These are phyloP conservation scores for Sphyrna mokarran DNA, from an alignment of 2,113 vertebrate genomes.

Conservation along the genomic window DNA sequence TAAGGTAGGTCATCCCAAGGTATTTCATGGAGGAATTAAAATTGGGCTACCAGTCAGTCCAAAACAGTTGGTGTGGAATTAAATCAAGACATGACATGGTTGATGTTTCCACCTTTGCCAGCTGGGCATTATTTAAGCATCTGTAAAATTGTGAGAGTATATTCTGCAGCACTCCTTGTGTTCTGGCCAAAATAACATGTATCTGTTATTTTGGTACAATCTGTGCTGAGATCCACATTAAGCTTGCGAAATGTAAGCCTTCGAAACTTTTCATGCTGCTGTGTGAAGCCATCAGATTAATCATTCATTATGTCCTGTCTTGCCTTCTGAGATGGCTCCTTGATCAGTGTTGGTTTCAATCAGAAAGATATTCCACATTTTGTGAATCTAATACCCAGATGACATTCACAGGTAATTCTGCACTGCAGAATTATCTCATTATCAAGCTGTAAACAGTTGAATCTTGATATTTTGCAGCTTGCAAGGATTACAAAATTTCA, in stretches of 20 bases:
- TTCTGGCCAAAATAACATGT: background rate
- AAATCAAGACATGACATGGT: background rate
- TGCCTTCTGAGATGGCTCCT: background rate
- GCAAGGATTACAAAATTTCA: background rate
- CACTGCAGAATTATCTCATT: background rate
- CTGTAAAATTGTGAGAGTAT: background rate
- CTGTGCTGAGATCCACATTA: background rate
- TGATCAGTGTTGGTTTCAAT: slow-evolving; percentile 13
- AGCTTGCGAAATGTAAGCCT: background rate
- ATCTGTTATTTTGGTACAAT: background rate
- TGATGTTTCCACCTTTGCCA: background rate
- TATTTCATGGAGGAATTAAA: background rate
- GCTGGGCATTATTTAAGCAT: background rate
- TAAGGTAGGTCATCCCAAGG: background rate
- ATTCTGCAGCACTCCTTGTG: background rate
- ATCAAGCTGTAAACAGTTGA: background rate
- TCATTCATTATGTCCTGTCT: background rate
- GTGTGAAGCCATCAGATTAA: background rate
- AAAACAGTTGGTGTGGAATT: background rate
- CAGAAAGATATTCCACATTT: background rate
- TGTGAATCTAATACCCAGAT: background rate
- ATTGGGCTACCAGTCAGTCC: background rate
- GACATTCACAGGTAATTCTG: background rate
- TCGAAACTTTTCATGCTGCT: background rate
- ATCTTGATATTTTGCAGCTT: background rate